These are phyloP conservation scores for Synergus umbraculus DNA, from an alignment of 2,888 invertebrate species.

Conservation along the genomic window DNA sequence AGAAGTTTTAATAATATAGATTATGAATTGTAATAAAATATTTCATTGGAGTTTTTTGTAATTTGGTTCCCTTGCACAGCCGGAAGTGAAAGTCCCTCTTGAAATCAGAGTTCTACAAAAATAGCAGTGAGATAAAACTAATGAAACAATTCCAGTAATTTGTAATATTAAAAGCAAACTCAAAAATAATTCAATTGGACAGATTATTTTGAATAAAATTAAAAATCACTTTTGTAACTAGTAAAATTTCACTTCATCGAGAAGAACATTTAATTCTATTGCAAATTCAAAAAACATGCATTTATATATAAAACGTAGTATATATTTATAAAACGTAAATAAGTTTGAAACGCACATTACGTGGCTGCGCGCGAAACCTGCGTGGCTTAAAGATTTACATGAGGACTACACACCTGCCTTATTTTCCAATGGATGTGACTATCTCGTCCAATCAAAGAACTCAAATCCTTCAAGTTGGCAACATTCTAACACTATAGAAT, in stretches of 20 bases:
- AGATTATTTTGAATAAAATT: too few relatives aligned
- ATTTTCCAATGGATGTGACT: not conserved
- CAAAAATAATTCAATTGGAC: too few relatives aligned
- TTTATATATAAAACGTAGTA: too few relatives aligned
- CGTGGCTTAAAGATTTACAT: slow-evolving; percentile 8
- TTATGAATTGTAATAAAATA: not conserved
- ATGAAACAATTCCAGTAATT: not conserved
- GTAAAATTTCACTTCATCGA: not conserved
- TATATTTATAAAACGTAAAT: not conserved
- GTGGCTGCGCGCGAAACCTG: slow-evolving; percentile 13
- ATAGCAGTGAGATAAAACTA: not conserved
- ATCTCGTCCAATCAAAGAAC: not conserved
- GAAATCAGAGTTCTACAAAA: not conserved
- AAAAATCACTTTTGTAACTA: too few relatives aligned
- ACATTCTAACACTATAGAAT: not conserved
- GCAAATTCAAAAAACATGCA: not conserved
- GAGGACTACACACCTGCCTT: slow-evolving; percentile 27
- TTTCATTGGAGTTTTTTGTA: not conserved
- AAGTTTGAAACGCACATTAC: not conserved
- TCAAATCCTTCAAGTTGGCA: slow-evolving; percentile 13
- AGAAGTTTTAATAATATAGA: not conserved
- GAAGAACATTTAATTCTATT: not conserved
- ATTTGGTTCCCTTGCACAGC: not conserved
- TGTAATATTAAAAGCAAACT: too few relatives aligned
- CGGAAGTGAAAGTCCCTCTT: slow-evolving; percentile 5